Conservation (phyloP, 2,113 vertebrate genomes). For the Anseranas semipalmata region DNA sequence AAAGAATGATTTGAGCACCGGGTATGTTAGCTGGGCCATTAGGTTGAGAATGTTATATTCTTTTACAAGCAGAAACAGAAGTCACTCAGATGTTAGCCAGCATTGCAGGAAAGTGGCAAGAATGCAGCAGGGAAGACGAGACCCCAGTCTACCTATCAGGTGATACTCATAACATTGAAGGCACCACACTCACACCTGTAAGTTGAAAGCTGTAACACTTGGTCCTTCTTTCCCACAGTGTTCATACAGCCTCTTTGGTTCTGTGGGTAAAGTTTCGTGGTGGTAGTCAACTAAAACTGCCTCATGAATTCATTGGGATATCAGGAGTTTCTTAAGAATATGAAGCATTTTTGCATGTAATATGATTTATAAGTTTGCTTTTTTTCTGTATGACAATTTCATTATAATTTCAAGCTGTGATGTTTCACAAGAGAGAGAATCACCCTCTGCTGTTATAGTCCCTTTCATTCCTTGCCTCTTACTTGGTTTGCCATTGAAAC, state of each 20-base stretch:
- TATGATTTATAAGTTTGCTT: conserved; percentile 35
- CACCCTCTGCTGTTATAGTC: conserved; percentile 17
- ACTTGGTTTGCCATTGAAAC: conserved; percentile 43
- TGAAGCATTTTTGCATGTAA: conserved; percentile 3
- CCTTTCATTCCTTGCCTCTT: conserved; percentile 40
- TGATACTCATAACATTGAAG: neutral
- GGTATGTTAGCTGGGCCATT: neutral
- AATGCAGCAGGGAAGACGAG: neutral
- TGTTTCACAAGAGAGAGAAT: conserved; percentile 58
- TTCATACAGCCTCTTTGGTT: neutral
- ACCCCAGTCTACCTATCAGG: neutral
- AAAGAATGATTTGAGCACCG: neutral
- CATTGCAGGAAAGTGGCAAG: neutral
- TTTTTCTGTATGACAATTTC: conserved; percentile 31
- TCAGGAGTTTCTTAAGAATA: neutral
- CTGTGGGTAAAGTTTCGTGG: neutral
- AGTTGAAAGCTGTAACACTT: neutral
- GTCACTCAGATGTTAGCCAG: neutral
- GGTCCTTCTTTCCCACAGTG: neutral
- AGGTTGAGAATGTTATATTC: neutral
- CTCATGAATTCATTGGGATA: neutral
- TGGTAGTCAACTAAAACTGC: neutral
- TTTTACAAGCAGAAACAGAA: neutral
- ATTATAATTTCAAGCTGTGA: conserved; percentile 61
- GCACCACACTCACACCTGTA: neutral